Percentiles rank a stretch among this genome's conserved stretches.
Conservation (phyloP, 1,140 invertebrate genomes). For the Camponotus vicinus region DNA sequence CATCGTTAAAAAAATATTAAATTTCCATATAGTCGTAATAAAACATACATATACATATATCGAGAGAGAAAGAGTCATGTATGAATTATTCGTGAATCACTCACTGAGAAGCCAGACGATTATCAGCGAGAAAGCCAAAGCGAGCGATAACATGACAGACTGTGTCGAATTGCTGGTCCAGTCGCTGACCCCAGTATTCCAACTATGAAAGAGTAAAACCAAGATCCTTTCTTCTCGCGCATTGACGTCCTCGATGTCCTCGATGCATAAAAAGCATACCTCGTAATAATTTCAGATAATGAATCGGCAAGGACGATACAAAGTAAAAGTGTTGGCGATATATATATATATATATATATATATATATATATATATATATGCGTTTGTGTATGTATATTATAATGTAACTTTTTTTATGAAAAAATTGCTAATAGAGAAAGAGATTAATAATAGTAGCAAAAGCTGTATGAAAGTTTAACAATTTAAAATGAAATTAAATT, state of each 20-base stretch:
- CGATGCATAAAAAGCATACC: background rate
- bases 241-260: conserved; percentile 46
- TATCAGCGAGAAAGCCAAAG: conserved; percentile 42
- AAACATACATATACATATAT: background rate
- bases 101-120: conserved; percentile 10
- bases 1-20: conserved; percentile 1
- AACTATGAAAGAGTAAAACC: background rate
- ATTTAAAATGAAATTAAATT: background rate
- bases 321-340: background rate
- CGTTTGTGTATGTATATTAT: too few species aligned
- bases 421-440: background rate
- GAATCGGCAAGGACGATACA: background rate
- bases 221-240: conserved; percentile 56
- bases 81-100: conserved; percentile 13
- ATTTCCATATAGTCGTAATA: background rate
- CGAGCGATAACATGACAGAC: conserved; percentile 22
- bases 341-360: too few species aligned
- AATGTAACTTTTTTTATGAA: background rate
- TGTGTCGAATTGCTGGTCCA: conserved; percentile 11
- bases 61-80: background rate
- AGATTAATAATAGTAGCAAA: background rate
- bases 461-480: background rate
- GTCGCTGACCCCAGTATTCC: conserved; percentile 29
- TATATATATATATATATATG: background rate
- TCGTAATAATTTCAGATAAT: conserved; percentile 5